Evolutionary conservation across 2,113 vertebrate species (phyloP).

Genomic region (Hipposideros armiger): DNA sequence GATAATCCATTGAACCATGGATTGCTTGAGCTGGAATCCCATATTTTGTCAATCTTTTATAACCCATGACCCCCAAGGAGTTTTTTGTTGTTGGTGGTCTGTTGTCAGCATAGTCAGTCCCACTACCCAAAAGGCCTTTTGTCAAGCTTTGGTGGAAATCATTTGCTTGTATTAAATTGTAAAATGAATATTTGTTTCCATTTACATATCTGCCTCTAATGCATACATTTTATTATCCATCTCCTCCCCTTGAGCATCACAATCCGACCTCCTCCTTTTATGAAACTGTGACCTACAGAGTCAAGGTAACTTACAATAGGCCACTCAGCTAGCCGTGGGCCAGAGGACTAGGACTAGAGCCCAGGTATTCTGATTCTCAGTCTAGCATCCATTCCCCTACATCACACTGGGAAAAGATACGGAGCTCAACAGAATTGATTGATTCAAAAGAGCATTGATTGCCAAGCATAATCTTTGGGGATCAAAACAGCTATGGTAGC

Average conservation of each 20-base stretch:
- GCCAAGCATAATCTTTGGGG: not conserved
- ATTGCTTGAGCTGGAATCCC: not conserved
- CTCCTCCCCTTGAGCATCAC: not conserved
- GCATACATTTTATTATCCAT: not conserved
- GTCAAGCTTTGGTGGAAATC: not conserved
- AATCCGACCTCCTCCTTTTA: not conserved
- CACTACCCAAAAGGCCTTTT: not conserved
- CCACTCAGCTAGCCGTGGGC: not conserved
- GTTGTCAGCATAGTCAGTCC: not conserved
- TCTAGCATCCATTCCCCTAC: not conserved
- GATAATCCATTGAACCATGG: not conserved
- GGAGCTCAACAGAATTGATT: not conserved
- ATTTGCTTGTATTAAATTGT: constrained; percentile 29
- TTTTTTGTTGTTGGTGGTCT: not conserved
- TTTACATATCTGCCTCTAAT: not conserved
- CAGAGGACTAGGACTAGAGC: not conserved
- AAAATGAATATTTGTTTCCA: not conserved
- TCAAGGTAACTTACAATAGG: not conserved
- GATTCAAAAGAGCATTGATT: not conserved
- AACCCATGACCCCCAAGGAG: not conserved
- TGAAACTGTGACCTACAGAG: not conserved
- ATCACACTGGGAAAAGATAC: not conserved
- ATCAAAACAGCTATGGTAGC: not conserved
- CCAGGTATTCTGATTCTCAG: not conserved
- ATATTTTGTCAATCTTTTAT: not conserved